These are phyloP conservation scores for Catostylus mosaicus DNA, from an alignment of 30 jellyfish, hydroid and myxozoan genomes.

Conservation along the genomic window DNA sequence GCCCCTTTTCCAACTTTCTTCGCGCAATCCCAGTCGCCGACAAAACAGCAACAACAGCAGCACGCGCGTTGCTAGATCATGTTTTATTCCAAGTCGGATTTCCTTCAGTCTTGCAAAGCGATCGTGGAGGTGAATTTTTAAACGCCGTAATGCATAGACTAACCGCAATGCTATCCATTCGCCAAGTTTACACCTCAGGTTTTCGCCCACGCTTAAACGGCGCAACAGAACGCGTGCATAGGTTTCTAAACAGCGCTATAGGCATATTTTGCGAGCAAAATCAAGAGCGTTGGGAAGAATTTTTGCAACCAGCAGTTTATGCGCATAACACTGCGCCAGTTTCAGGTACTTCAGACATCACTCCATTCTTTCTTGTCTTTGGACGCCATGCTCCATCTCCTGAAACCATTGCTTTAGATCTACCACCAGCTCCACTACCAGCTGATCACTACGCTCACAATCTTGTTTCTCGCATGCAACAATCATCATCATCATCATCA, in stretches of 20 bases:
- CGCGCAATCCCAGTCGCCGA: conserved; percentile 58
- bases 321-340: conserved; percentile 56
- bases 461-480: not conserved
- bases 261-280: conserved; percentile 25
- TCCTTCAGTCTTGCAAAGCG: conserved; percentile 58
- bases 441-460: conserved; percentile 6
- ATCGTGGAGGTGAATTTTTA: no score
- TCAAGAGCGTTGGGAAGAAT: conserved; percentile 37
- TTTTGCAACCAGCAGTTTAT: conserved; percentile 53
- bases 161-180: no score
- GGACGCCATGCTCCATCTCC: conserved; percentile 54
- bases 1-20: conserved; percentile 48
- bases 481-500: no score
- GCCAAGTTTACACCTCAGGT: no score
- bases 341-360: conserved; percentile 21
- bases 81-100: conserved; percentile 38
- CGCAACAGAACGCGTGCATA: conserved; percentile 59
- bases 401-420: conserved; percentile 12
- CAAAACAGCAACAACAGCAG: conserved; percentile 39
- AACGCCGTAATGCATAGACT: no score
- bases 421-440: not conserved
- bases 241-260: conserved; percentile 42
- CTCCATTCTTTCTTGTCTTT: no score
- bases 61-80: conserved; percentile 19
- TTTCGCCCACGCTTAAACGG: conserved; percentile 55